Percentiles rank a stretch among this genome's conserved stretches.
Conservation (phyloP, 1,140 invertebrate species). For the Onthophagus taurus region DNA sequence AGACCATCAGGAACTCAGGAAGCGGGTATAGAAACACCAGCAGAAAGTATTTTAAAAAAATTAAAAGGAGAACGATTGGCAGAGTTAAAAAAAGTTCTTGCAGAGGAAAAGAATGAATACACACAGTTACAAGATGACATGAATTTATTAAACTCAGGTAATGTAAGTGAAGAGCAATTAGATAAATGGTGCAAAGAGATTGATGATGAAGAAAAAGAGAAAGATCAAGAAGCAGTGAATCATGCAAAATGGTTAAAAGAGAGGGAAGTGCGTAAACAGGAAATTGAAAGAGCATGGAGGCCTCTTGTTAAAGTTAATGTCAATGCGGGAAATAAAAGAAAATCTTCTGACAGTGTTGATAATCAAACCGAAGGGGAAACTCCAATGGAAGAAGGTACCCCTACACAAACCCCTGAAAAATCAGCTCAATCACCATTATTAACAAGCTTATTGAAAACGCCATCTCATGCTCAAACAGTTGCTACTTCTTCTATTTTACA, state of each 20-base stretch:
- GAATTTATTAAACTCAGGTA: conserved; percentile 42
- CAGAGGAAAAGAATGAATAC: conserved; percentile 61
- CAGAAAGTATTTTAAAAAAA: conserved; percentile 68
- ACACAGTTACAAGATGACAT: conserved; percentile 57
- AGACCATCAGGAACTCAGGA: conserved; percentile 52
- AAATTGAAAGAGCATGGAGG: conserved; percentile 47
- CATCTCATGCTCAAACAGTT: conserved; percentile 40
- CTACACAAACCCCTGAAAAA: conserved; percentile 20
- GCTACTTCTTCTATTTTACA: conserved; percentile 40
- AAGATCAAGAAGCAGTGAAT: conserved; percentile 53
- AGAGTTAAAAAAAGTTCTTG: conserved; percentile 63
- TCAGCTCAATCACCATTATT: conserved; percentile 59
- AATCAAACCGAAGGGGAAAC: conserved; percentile 33
- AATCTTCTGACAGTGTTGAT: conserved; percentile 32
- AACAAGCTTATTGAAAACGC: conserved; percentile 73
- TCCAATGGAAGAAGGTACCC: conserved; percentile 23
- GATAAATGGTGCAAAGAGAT: conserved; percentile 63
- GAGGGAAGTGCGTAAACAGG: conserved; percentile 52
- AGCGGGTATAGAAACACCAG: conserved; percentile 55
- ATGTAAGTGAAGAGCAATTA: conserved; percentile 55
- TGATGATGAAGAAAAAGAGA: conserved; percentile 57
- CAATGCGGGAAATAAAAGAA: conserved; percentile 29
- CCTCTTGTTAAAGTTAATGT: conserved; percentile 27
- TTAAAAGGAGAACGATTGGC: conserved; percentile 68
- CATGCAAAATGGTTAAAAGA: conserved; percentile 60